Conservation (phyloP, 2,797 vertebrate species). For the Fringilla coelebs region DNA sequence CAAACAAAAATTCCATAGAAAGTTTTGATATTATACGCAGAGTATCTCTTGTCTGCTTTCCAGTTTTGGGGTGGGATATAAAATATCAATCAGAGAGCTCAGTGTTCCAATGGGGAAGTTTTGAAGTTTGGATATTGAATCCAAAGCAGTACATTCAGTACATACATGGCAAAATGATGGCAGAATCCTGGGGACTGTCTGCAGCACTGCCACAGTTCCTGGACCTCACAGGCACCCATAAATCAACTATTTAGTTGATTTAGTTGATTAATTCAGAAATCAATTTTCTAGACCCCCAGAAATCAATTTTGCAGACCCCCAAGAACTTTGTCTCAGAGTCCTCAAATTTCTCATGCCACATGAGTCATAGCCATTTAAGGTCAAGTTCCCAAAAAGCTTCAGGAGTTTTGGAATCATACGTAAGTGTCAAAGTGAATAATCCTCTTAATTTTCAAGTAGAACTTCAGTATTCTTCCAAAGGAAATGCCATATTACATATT, state of each 20-base stretch:
- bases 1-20: background rate
- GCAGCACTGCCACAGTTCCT: background rate
- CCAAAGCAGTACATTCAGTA: fast-evolving
- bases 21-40: background rate
- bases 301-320: background rate
- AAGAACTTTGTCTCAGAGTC: background rate
- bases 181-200: background rate
- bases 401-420: background rate
- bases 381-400: background rate
- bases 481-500: background rate
- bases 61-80: background rate
- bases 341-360: background rate
- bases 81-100: background rate
- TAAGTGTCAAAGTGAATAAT: background rate
- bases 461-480: background rate
- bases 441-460: background rate
- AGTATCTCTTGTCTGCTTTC: background rate
- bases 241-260: background rate
- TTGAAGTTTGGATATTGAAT: background rate
- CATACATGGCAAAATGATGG: background rate
- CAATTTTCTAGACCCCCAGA: background rate
- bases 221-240: fast-evolving
- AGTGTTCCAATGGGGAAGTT: background rate
- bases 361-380: background rate
- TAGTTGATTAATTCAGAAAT: background rate